Percentiles rank a stretch among this genome's conserved stretches.
phyloP scores from a whole-genome alignment of 2,888 invertebrate genomes.

The Lypha dubia region DNA sequence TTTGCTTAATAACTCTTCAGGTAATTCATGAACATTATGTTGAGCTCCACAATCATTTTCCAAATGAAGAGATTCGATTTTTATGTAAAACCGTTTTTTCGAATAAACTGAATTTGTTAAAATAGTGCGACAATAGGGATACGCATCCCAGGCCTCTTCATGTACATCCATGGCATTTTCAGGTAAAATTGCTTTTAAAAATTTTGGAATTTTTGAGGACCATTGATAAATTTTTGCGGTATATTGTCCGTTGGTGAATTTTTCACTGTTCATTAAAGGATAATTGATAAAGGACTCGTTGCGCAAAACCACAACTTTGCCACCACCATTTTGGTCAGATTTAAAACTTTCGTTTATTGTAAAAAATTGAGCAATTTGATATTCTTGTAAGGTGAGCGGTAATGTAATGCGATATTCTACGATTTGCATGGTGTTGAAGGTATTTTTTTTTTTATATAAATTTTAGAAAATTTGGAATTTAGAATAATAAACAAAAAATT shows the following conservation, averaged over 20 bases:
- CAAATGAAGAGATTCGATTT: constrained; percentile 94
- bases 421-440: constrained; percentile 40
- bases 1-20: constrained; percentile 92
- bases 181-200: constrained; percentile 95
- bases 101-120: constrained; percentile 88
- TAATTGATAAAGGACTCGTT: constrained; percentile 98
- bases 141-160: constrained; percentile 99
- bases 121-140: constrained; percentile 98
- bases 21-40: constrained; percentile 92
- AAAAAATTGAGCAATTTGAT: constrained; percentile 99
- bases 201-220: constrained; percentile 97
- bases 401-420: constrained; percentile 61
- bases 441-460: background rate
- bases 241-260: constrained; percentile 97
- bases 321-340: constrained; percentile 92
- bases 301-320: constrained; percentile 94
- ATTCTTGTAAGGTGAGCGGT: constrained; percentile 86
- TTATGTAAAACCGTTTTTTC: constrained; percentile 93
- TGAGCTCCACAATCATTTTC: constrained; percentile 85
- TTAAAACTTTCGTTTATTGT: constrained; percentile 96
- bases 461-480: constrained; percentile 42
- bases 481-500: background rate
- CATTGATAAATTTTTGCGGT: constrained; percentile 99
- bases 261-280: constrained; percentile 93
- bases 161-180: constrained; percentile 98